These are phyloP conservation scores for Acrossocheilus wenchowensis DNA, from an alignment of 2,797 vertebrate genomes.

Conservation along the genomic window DNA sequence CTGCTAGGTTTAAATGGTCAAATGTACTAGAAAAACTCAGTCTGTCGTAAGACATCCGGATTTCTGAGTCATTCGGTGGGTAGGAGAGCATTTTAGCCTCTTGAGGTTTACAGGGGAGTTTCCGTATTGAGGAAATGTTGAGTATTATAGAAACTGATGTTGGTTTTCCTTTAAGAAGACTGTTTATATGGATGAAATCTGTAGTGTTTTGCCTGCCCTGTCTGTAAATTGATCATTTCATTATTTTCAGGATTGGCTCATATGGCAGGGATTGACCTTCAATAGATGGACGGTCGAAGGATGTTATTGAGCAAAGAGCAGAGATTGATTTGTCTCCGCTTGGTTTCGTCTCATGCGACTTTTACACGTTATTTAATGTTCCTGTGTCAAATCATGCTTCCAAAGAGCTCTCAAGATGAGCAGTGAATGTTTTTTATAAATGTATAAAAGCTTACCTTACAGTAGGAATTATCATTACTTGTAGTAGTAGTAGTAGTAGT, in stretches of 20 bases:
- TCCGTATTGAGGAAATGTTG: background rate
- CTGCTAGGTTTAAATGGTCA: background rate
- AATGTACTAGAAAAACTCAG: background rate
- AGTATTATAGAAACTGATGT: conserved; percentile 13
- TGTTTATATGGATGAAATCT: background rate
- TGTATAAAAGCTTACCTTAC: background rate
- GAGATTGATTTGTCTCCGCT: background rate
- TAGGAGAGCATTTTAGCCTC: background rate
- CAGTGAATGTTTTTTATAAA: background rate
- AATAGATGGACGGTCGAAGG: background rate
- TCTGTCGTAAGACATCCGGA: background rate
- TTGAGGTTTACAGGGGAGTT: conserved; percentile 24
- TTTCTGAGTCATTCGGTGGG: background rate
- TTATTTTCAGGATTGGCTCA: background rate
- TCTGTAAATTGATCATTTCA: background rate
- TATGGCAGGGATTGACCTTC: background rate
- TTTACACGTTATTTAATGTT: background rate
- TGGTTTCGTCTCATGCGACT: background rate
- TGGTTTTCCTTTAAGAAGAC: background rate
- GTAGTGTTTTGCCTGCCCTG: background rate
- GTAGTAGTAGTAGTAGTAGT: background rate
- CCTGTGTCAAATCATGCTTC: background rate
- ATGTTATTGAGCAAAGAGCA: background rate
- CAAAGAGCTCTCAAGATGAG: background rate
- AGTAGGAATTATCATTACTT: background rate